Evolutionary conservation across 2,888 invertebrate species (phyloP).

Genomic region (Oligia latruncula): DNA sequence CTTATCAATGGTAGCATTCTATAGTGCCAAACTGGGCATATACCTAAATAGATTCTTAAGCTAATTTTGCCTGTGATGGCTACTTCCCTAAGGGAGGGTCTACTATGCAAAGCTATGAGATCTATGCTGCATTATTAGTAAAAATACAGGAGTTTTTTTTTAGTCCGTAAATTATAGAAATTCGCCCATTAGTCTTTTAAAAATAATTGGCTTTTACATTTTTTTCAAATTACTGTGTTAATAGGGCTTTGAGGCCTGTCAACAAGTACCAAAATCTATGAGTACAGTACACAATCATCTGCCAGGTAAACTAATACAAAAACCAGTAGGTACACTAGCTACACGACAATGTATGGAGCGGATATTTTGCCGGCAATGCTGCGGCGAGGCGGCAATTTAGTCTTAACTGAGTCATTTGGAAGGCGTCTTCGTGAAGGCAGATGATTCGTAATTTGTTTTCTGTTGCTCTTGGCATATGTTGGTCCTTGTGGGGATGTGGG

Average conservation of each 20-base stretch:
- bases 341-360: constrained; percentile 71
- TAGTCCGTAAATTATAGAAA: too few species aligned
- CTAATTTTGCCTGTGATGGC: too few species aligned
- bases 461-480: constrained; percentile 79
- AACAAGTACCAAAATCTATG: not conserved
- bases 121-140: too few species aligned
- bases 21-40: too few species aligned
- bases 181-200: too few species aligned
- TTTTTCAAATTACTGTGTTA: not conserved
- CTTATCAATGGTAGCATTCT: too few species aligned
- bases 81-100: too few species aligned
- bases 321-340: not conserved
- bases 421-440: constrained; percentile 82
- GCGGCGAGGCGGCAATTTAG: constrained; percentile 86
- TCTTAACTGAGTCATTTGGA: constrained; percentile 89
- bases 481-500: constrained; percentile 48
- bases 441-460: constrained; percentile 91
- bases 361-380: constrained; percentile 84
- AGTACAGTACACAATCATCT: not conserved
- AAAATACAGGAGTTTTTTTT: too few species aligned
- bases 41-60: too few species aligned
- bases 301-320: constrained; percentile 2
- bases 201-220: not conserved
- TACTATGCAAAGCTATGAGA: too few species aligned
- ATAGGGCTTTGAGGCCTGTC: not conserved